Evolutionary conservation across 2,888 invertebrate species (phyloP).

Genomic region (Trissolcus brochymenae): DNA sequence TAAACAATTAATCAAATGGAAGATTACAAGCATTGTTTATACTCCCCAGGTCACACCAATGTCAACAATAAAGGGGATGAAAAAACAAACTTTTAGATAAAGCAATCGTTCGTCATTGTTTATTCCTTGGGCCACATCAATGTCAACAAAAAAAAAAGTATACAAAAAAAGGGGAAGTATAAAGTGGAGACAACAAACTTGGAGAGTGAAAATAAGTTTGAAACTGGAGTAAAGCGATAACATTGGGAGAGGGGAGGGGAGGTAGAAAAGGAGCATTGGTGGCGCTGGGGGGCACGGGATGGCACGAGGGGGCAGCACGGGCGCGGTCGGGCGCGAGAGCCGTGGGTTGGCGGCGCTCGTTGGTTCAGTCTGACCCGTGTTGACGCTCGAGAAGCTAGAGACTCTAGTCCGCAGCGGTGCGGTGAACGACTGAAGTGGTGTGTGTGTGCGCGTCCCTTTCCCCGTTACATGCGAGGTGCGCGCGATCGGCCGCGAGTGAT

Average conservation of each 20-base stretch:
- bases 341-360: slow-evolving; percentile 20
- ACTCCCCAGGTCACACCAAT: too few species aligned
- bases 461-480: slow-evolving; percentile 28
- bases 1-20: too few species aligned
- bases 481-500: slow-evolving; percentile 39
- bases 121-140: too few species aligned
- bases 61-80: too few species aligned
- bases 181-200: too few species aligned
- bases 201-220: too few species aligned
- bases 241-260: neutral
- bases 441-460: slow-evolving; percentile 29
- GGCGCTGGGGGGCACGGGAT: neutral
- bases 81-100: too few species aligned
- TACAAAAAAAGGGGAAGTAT: too few species aligned
- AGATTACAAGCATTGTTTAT: too few species aligned
- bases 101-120: too few species aligned
- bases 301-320: slow-evolving; percentile 12
- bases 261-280: neutral
- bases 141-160: too few species aligned
- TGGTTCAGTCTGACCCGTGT: slow-evolving; percentile 27
- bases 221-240: neutral
- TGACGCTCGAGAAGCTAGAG: slow-evolving; percentile 28
- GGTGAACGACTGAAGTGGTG: slow-evolving; percentile 2
- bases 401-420: slow-evolving; percentile 5
- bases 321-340: slow-evolving; percentile 3